A percentile compares a stretch with the other conserved stretches of the same genome.
Conservation (phyloP, 2,797 vertebrate genomes). For the Paramormyrops hopkinsi region DNA sequence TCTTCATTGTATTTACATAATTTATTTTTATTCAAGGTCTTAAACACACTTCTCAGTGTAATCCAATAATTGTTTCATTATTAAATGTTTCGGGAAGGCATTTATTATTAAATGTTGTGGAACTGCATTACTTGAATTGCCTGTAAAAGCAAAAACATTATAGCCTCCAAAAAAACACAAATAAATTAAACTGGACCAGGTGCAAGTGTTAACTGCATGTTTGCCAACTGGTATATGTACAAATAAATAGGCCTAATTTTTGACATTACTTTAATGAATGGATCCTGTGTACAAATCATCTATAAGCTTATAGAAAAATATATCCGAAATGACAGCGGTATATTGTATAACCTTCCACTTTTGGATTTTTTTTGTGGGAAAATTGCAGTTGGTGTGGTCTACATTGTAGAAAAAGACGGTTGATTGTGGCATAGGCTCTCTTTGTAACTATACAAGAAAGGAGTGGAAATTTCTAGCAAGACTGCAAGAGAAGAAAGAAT, state of each 20-base stretch:
- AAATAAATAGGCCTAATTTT: not conserved
- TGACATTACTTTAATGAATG: not conserved
- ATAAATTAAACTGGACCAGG: not conserved
- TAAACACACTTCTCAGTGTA: not conserved
- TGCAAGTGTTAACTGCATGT: not conserved
- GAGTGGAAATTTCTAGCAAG: not conserved
- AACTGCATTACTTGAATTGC: not conserved
- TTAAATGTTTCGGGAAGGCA: not conserved
- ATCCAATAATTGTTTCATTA: not conserved
- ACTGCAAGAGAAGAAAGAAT: not conserved
- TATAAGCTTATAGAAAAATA: not conserved
- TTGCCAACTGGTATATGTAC: not conserved
- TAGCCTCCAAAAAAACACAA: not conserved
- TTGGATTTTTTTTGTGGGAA: not conserved
- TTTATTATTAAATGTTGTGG: not conserved
- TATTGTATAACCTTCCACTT: not conserved
- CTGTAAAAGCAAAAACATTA: not conserved
- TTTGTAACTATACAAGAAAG: not conserved
- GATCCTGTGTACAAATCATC: not conserved
- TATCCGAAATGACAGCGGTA: not conserved
- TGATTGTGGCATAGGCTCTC: not conserved
- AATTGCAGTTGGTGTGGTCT: not conserved
- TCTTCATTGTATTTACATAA: not conserved
- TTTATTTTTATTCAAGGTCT: not conserved
- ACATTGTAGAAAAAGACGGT: not conserved